Base-by-base conservation (phyloP, 2,113 vertebrate genomes). In the Lepidothrix coronata region DNA sequence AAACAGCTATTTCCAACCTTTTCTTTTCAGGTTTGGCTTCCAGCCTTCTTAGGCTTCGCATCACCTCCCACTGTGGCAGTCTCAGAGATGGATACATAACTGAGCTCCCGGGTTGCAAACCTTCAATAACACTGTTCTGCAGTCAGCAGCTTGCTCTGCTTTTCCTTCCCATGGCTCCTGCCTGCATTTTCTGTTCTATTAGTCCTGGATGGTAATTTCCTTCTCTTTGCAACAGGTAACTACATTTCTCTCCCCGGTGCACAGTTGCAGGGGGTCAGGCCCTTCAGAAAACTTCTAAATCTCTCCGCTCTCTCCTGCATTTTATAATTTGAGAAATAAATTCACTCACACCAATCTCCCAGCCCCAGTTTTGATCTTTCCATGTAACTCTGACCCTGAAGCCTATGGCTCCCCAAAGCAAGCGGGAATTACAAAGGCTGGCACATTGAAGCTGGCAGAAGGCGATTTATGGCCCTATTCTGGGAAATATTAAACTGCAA, bases 401-500 rank as follows among this genome's bases (percentile, higher is more conserved):
- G 39, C 52, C 65, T 28, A 8, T 3, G 21, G n/a, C 71, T 85
- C 92, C 59, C 82, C 82, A 61, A 44, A 88, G 85, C 54, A 58
- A 35, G 44, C 75, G 48, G 74, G 25, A 67, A 9, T 59, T 78
- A 74, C 68, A 57, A 20, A 4, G 31, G 79, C 76, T 80, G 68
- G 72, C 75, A 57, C 51, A 25, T 33, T 79, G 73, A 82, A 62
- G 44, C 54, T 61, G 57, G 41, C 61, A 72, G 65, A 91, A 88
- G 52, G 49, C 41, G 6, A 78, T 91, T 89, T 85, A 85, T 61
- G 31, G 71, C 48, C 55, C 77, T 79, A 39, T 85, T 91, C 92
- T 55, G 37, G 75, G 79, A 94, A 93, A 76, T 79, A 94, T 30
- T 85, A 90, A 93, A 88, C 3, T 87, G 90, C 73, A 91, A 89